Evolutionary conservation across 2,888 invertebrate genomes (phyloP), one percentile per base, ranked within the genome.

Genomic region (Acrocera orbiculus): DNA sequence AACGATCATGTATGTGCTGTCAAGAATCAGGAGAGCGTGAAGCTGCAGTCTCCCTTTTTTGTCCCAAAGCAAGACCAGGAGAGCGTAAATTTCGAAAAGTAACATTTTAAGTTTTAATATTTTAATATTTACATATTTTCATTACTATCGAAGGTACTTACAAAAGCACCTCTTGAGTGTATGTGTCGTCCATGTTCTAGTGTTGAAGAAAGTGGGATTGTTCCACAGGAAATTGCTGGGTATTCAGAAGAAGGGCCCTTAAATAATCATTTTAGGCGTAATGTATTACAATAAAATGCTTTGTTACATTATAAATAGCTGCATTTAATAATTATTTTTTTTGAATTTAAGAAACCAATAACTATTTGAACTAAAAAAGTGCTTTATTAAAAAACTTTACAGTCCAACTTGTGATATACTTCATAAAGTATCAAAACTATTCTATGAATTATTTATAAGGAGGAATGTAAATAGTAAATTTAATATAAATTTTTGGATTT

Each of bases 181-280:
- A 89, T 90, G 87, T 90, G 90, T 51, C 73, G 90, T 22, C 89
- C 90, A 1, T 90, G 90, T 56, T 83, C 85, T 1, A 77, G 76
- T 10, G 73, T 89, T 5, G 87, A 90, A 53, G 86, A 89, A 59
- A 80, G 77, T 47, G 71, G 85, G 3, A 76, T 89, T 27, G 69
- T 89, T 40, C 87, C 89, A 3, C 87, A 89, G 62, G 89, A 90
- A 66, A 76, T 89, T 26, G 80, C 82, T 32, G 81, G 81, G 25
- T 86, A 82, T 51, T 68, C 78, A 6, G 82, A 85, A 42, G 83
- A 85, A 61, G 76, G 78, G 15, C 77, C 80, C 1, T 62, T 86
- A 15, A 76, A 77, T 38, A 76, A 78, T 47, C 83, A 85, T 51
- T 85, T 83, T 50, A 64, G 76, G 48, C 75, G 78, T 58, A 70